Conservation (phyloP, 30 jellyfish, hydroid and myxozoan genomes). For the Clytia hemisphaerica region DNA sequence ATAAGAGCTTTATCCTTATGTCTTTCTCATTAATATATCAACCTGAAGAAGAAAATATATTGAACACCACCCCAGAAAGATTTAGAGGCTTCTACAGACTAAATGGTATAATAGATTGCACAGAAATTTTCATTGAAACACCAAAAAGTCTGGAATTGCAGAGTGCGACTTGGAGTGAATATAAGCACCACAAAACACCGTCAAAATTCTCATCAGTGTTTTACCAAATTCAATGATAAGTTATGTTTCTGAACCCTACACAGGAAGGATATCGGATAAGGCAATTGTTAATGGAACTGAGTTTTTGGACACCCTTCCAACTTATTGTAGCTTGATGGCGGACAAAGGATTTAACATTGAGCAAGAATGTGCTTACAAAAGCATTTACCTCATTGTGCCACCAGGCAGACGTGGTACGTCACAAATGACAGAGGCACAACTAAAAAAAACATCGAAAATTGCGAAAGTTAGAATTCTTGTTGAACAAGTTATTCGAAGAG, state of each 20-base stretch:
- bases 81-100: neutral
- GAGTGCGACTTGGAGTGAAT: constrained; percentile 4
- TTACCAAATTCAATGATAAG: neutral
- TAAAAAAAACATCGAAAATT: neutral
- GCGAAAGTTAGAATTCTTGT: constrained; percentile 13
- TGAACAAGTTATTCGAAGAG: constrained; percentile 27
- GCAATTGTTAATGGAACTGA: neutral
- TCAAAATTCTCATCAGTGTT: neutral
- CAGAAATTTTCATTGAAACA: constrained; percentile 16
- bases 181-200: constrained; percentile 21
- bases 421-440: neutral
- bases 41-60: neutral
- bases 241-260: constrained; percentile 10
- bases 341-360: constrained; percentile 10
- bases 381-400: neutral
- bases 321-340: neutral
- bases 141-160: constrained; percentile 15
- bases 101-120: constrained; percentile 16
- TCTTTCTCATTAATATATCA: neutral
- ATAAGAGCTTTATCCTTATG: neutral
- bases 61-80: neutral
- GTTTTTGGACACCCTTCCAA: constrained; percentile 10
- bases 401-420: constrained; percentile 2
- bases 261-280: constrained; percentile 15
- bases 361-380: neutral